Base-by-base conservation (phyloP, 2,888 invertebrate genomes). In the Notodonta dromedarius region DNA sequence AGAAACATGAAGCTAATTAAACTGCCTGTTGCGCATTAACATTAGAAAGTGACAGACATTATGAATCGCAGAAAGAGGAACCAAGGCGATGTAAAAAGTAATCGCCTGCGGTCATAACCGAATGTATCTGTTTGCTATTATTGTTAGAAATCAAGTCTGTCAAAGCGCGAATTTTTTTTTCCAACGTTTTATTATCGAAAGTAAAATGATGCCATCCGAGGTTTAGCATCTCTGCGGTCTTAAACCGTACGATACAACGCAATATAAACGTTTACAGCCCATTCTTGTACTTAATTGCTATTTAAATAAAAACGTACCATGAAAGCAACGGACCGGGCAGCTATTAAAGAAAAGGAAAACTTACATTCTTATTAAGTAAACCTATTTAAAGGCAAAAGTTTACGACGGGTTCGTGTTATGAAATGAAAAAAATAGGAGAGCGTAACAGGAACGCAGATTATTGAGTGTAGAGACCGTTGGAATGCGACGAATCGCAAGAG, bases 241-340 rank as follows among this genome's bases (percentile, higher is more conserved):
- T 86, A 86, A 90, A 90, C 77, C 85, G 86, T 83, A 85, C 86
- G 82, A 79, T 78, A 85, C 84, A 84, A 80, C 86, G 78, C 84
- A 78, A 82, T 80, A 86, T 89, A 88, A 89, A 90, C 86, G 80
- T 91, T 92, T 89, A 92, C 90, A 85, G 85, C 90, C 91, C 90
- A 91, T 92, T 92, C 92, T 91, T 91, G 87, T 83, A 85, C 83
- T 90, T 91, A 92, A 91, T 91, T 91, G 90, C 88, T 89, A 88
- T 91, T 92, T 87, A 91, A 92, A 91, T 89, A 90, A 91, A 90
- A 91, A 90, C 88, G 83, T 81, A 86, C 89, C 87, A 86, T 88
- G 88, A 89, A 88, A 79, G 86, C 85, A 88, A 87, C 85, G 82
- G 78, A 79, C 82, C 83, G 78, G 76, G 75, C 71, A 79, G 83